Evolutionary conservation across 2,113 vertebrate genomes (phyloP).

Genomic region (Macquaria australasica): DNA sequence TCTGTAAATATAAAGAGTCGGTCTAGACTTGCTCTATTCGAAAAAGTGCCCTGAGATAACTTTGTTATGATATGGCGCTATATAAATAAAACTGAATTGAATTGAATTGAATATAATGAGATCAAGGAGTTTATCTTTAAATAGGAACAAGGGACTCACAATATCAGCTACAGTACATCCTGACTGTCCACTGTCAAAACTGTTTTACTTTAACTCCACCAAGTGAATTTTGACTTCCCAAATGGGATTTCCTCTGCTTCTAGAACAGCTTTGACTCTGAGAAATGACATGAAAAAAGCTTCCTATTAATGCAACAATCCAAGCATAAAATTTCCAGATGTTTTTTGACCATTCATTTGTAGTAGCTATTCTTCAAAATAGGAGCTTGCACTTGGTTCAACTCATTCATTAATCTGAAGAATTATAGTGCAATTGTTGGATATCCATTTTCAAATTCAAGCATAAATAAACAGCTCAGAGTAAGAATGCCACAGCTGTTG

Average conservation of each 20-base stretch:
- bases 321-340: background rate
- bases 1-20: too few species aligned
- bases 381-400: background rate
- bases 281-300: background rate
- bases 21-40: too few species aligned
- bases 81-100: too few species aligned
- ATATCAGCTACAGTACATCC: background rate
- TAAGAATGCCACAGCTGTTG: constrained; percentile 10
- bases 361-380: background rate
- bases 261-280: background rate
- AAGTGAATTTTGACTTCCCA: constrained; percentile 29
- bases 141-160: background rate
- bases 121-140: background rate
- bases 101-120: too few species aligned
- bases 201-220: background rate
- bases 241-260: constrained; percentile 11
- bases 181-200: background rate
- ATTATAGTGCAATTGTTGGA: background rate
- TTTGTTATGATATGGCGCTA: too few species aligned
- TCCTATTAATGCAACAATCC: constrained; percentile 15
- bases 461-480: constrained; percentile 2
- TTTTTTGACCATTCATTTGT: constrained; percentile 4
- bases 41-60: too few species aligned
- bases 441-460: constrained; percentile 31
- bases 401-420: background rate